Conservation (phyloP, 30 jellyfish, hydroid and myxozoan species). For the Cassiopea xamachana region DNA sequence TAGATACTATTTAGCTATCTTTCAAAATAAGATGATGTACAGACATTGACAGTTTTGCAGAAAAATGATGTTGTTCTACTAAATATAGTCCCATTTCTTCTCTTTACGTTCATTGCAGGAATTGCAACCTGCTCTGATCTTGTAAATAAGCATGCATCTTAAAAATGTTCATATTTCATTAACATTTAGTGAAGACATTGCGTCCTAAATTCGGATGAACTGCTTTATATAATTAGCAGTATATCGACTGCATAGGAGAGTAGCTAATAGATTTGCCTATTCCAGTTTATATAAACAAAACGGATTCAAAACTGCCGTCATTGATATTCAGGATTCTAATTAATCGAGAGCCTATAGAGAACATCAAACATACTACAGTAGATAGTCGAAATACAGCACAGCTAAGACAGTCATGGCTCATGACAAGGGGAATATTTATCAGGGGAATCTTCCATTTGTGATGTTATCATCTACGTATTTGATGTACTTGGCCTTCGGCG, state of each 20-base stretch:
- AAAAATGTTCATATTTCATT: background rate
- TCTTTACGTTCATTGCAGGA: background rate
- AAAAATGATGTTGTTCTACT: too few relatives aligned
- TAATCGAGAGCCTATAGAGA: background rate
- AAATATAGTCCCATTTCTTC: background rate
- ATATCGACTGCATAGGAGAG: background rate
- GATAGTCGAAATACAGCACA: background rate
- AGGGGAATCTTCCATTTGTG: constrained; percentile 47
- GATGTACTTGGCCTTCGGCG: constrained; percentile 63
- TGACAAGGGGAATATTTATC: background rate
- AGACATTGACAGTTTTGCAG: background rate
- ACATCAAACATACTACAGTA: background rate
- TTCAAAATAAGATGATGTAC: too few relatives aligned
- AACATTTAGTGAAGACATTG: background rate
- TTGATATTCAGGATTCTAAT: background rate
- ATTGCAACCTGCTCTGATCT: background rate
- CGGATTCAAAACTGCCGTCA: too few relatives aligned
- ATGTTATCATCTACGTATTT: constrained; percentile 46
- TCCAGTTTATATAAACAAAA: background rate
- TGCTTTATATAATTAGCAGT: background rate
- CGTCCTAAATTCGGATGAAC: background rate
- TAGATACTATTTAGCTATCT: too few relatives aligned
- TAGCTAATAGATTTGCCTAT: background rate
- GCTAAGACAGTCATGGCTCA: constrained; percentile 6
- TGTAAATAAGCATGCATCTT: background rate